phyloP scores from a whole-genome alignment of 2,797 vertebrate genomes.

The Phrynocephalus guinanensis region DNA sequence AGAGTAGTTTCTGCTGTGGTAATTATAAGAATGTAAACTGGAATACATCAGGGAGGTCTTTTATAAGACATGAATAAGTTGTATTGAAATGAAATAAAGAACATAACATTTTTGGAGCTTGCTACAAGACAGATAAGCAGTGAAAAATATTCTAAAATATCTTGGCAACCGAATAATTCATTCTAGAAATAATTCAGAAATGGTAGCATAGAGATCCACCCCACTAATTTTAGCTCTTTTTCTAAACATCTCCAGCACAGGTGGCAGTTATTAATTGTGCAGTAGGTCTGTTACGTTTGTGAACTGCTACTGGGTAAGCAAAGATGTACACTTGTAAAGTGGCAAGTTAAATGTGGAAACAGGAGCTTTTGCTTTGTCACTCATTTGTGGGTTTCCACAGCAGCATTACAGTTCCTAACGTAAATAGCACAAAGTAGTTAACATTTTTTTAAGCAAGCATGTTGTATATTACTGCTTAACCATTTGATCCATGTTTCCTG shows the following conservation, averaged over 20 bases:
- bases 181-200: neutral
- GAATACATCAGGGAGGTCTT: constrained; percentile 52
- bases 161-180: neutral
- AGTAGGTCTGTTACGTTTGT: neutral
- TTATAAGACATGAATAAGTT: constrained; percentile 35
- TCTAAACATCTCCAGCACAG: neutral
- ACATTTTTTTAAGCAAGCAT: no score
- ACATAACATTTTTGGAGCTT: constrained; percentile 10
- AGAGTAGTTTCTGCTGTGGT: constrained; percentile 60
- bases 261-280: neutral
- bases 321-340: neutral
- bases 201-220: neutral
- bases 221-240: constrained; percentile 30
- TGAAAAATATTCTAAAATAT: neutral
- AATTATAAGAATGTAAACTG: constrained; percentile 62
- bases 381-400: neutral
- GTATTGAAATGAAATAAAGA: constrained; percentile 40
- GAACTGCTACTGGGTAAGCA: neutral
- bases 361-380: neutral
- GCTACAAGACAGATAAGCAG: neutral
- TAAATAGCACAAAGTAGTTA: neutral
- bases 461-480: neutral
- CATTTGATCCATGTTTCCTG: neutral
- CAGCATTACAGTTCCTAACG: neutral
- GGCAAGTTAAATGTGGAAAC: neutral